Base-by-base conservation (phyloP, 1,140 invertebrate species). In the Zaprionus davidi region DNA sequence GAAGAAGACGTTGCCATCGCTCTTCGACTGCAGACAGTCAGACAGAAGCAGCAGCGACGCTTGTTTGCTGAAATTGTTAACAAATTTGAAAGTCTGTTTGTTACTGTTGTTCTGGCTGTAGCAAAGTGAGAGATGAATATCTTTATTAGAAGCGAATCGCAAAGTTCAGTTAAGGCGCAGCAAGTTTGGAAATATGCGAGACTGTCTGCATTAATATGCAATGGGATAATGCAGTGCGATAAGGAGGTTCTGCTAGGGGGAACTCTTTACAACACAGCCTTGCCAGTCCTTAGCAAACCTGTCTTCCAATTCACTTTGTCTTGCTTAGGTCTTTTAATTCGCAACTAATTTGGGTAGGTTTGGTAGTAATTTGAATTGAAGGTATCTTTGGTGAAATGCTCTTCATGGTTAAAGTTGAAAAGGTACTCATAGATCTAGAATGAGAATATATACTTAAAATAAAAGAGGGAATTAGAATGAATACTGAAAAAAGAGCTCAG, bases 41-140 rank as follows among this genome's bases (percentile, higher is more conserved):
- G 53, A 57, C 65, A 26, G 55, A 49, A 56, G 55, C 56, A 59
- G 46, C 55, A 17, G 53, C 26, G 60, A 60, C 20, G 68, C 74
- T 72, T 76, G 74, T 72, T 60, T 71, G 58, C n/a, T 34, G 20
- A 71, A 75, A 76, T 66, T 72, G 74, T 72, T 77, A 46, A 77
- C 74, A 77, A 77, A 77, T 72, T 73, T 73, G 57, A 60, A 36
- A 71, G 41, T 46, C 60, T 64, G 55, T 55, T 55, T 24, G 24
- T 34, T 64, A 22, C 49, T 26, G 57, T 41, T 66, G 53, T 62
- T 15, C 3, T 12, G 26, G 58, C n/a, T 65, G 62, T 26, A 20
- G 49, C 49, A 22, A 6, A 62, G 36, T 49, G 55, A 28, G 28
- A 64, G 68, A 76, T 71, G 62, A 26, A 76, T 65, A 76, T 71